Percentiles rank a stretch among this genome's conserved stretches.
Conservation (phyloP, 2,113 vertebrate species). For the Bucco capensis region DNA sequence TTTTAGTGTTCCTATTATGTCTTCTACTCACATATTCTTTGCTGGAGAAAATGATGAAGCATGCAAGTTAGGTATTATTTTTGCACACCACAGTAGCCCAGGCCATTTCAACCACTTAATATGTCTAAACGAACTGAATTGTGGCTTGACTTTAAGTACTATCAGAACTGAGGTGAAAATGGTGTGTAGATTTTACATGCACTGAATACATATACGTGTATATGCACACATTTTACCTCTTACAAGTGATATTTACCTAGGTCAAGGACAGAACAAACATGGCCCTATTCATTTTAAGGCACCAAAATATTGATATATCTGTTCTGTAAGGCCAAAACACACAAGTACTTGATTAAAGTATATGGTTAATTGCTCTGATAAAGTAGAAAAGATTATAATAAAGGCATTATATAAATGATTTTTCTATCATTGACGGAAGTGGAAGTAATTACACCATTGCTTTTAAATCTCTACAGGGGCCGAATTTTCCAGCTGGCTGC, state of each 20-base stretch:
- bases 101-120: neutral
- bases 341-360: neutral
- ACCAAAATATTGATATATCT: neutral
- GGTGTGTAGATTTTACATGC: neutral
- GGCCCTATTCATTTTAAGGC: neutral
- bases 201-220: neutral
- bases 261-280: neutral
- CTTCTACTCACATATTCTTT: neutral
- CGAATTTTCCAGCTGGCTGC: neutral
- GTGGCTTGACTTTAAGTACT: neutral
- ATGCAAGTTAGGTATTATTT: neutral
- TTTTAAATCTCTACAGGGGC: neutral
- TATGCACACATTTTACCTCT: neutral
- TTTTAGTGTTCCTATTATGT: neutral
- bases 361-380: neutral
- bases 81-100: accelerated
- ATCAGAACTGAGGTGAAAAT: neutral
- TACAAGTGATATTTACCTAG: neutral
- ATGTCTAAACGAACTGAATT: neutral
- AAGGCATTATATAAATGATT: neutral
- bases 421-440: neutral
- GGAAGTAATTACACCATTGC: neutral
- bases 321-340: neutral
- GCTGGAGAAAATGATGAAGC: neutral
- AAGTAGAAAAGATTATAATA: neutral